phyloP scores from a whole-genome alignment of 2,113 vertebrate genomes.

The Colinus virginianus region DNA sequence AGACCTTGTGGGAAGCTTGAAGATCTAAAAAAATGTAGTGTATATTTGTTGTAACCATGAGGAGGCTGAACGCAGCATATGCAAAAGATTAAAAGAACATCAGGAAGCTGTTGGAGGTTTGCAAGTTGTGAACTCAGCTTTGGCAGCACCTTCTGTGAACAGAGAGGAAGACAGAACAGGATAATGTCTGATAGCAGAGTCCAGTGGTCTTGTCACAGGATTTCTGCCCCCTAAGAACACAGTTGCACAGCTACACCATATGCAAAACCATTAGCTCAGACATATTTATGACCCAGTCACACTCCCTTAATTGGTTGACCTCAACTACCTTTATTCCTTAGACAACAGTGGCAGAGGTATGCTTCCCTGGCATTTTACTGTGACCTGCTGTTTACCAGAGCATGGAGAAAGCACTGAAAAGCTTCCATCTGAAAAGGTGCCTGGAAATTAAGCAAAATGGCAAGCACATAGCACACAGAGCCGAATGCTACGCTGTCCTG shows the following conservation, averaged over 20 bases:
- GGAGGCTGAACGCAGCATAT: conserved; percentile 15
- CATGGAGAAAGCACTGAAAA: background rate
- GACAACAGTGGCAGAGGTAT: background rate
- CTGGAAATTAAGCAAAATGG: background rate
- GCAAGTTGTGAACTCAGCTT: conserved; percentile 12
- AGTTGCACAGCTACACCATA: background rate
- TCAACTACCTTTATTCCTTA: background rate
- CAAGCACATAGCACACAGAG: background rate
- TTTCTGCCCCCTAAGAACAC: background rate
- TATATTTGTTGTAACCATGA: conserved; percentile 9
- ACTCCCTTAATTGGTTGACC: conserved; percentile 3
- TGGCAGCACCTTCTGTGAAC: background rate
- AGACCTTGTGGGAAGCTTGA: conserved; percentile 25
- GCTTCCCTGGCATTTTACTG: background rate
- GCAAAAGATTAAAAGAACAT: conserved; percentile 59
- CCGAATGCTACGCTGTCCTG: background rate
- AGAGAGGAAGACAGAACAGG: background rate
- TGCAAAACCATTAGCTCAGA: background rate
- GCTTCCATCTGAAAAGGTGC: background rate
- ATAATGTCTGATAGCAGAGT: background rate
- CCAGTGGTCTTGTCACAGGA: background rate
- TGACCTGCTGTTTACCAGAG: fast-evolving
- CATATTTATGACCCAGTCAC: background rate
- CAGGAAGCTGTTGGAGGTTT: conserved; percentile 40
- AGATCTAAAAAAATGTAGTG: background rate